phyloP scores from a whole-genome alignment of 2,797 vertebrate species.

The Sebastes hubbsi region DNA sequence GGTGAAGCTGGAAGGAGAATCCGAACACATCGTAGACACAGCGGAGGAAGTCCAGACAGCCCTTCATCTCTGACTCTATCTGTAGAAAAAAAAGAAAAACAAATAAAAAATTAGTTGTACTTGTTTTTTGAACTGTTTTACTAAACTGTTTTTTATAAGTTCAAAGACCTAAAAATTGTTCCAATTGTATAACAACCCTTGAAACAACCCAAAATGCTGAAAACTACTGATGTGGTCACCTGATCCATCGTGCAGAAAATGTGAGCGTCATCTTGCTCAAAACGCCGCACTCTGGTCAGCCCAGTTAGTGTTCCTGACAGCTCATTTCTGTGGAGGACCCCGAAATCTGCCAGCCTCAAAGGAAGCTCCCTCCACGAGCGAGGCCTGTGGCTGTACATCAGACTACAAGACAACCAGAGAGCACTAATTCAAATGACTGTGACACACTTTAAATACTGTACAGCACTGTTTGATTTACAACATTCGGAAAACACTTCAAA shows the following conservation, averaged over 20 bases:
- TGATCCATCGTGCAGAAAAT: conserved; percentile 95
- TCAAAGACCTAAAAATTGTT: neutral
- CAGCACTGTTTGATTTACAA: neutral
- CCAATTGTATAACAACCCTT: neutral
- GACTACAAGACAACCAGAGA: conserved; percentile 71
- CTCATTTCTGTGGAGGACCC: conserved; percentile 94
- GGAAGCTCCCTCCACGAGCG: conserved; percentile 96
- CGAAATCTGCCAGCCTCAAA: conserved; percentile 93
- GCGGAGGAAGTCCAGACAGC: conserved; percentile 92
- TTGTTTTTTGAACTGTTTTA: neutral
- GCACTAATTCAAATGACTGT: neutral
- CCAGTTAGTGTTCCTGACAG: conserved; percentile 91
- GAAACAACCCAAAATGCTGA: neutral
- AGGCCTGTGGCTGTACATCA: conserved; percentile 94
- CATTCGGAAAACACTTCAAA: neutral
- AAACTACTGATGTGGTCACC: conserved; percentile 74
- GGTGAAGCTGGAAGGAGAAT: conserved; percentile 93
- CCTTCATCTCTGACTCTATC: conserved; percentile 93
- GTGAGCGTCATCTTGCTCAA: conserved; percentile 98
- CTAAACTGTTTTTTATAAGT: neutral
- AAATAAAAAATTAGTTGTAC: no score
- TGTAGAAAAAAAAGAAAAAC: conserved; percentile 49
- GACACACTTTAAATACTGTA: neutral
- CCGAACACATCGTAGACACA: conserved; percentile 91
- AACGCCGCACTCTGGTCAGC: conserved; percentile 91